These are phyloP conservation scores for Polymixis flavicincta DNA, from an alignment of 2,888 invertebrate species.

Conservation along the genomic window DNA sequence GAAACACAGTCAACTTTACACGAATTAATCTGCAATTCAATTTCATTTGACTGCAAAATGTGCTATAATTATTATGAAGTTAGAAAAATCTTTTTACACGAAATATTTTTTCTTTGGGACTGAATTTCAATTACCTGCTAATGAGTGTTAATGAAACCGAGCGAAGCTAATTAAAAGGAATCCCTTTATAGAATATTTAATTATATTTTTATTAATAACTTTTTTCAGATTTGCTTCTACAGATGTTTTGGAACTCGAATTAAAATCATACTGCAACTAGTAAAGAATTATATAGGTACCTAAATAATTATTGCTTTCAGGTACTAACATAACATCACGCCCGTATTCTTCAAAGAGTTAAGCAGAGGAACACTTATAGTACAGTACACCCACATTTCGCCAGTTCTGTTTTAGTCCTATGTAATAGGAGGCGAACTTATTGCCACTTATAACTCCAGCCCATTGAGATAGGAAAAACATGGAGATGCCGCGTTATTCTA, in stretches of 20 bases:
- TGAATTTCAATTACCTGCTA: constrained; percentile 58
- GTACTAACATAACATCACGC: neutral
- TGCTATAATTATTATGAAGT: constrained; percentile 9
- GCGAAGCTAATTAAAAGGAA: constrained; percentile 58
- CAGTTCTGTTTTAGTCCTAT: neutral
- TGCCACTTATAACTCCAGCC: too few species aligned
- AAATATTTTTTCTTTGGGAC: constrained; percentile 39
- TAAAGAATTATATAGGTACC: neutral
- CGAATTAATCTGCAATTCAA: neutral
- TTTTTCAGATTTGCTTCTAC: neutral
- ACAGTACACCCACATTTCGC: neutral
- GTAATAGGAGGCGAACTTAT: neutral
- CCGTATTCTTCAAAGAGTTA: neutral
- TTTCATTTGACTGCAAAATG: neutral
- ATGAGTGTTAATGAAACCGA: constrained; percentile 58
- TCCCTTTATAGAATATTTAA: constrained; percentile 36
- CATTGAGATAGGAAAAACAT: too few species aligned
- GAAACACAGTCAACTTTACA: neutral
- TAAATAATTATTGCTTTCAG: too few species aligned
- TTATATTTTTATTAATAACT: constrained; percentile 25
- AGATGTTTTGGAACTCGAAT: constrained; percentile 9
- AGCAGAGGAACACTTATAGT: neutral
- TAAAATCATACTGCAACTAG: neutral
- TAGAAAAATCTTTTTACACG: constrained; percentile 18
- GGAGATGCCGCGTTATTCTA: too few species aligned